phyloP scores from a whole-genome alignment of 2,113 vertebrate genomes.

The Mobula birostris region DNA sequence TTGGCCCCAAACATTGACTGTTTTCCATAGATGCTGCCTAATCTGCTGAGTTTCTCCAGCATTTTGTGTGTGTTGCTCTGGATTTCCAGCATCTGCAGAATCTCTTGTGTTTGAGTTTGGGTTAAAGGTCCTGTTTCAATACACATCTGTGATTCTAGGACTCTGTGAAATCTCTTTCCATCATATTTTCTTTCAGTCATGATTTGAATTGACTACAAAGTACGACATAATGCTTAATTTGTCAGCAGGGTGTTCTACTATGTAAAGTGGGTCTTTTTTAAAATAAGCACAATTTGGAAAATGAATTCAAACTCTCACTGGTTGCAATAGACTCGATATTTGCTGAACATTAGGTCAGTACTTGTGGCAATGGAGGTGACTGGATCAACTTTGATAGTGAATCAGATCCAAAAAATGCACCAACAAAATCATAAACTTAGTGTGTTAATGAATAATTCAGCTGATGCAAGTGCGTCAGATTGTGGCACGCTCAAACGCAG shows the following conservation, averaged over 20 bases:
- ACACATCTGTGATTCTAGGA: too few relatives aligned
- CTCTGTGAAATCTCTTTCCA: background rate
- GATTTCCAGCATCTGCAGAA: too few relatives aligned
- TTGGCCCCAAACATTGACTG: too few relatives aligned
- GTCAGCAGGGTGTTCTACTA: background rate
- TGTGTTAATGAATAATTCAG: background rate
- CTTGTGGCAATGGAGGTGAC: background rate
- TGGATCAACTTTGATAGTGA: background rate
- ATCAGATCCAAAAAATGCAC: background rate
- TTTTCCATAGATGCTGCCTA: too few relatives aligned
- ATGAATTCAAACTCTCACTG: background rate
- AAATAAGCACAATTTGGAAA: background rate
- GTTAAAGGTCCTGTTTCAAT: too few relatives aligned
- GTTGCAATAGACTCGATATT: too few relatives aligned
- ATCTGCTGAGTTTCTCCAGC: too few relatives aligned
- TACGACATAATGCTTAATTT: background rate
- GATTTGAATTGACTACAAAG: background rate
- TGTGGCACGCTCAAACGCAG: too few relatives aligned
- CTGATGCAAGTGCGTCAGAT: background rate
- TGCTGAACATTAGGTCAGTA: background rate
- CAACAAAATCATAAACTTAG: background rate
- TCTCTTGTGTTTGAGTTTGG: too few relatives aligned
- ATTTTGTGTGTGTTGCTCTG: too few relatives aligned
- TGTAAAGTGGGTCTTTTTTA: background rate
- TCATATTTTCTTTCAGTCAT: background rate